phyloP scores from a whole-genome alignment of 2,797 vertebrate species.

The Liasis olivaceus region DNA sequence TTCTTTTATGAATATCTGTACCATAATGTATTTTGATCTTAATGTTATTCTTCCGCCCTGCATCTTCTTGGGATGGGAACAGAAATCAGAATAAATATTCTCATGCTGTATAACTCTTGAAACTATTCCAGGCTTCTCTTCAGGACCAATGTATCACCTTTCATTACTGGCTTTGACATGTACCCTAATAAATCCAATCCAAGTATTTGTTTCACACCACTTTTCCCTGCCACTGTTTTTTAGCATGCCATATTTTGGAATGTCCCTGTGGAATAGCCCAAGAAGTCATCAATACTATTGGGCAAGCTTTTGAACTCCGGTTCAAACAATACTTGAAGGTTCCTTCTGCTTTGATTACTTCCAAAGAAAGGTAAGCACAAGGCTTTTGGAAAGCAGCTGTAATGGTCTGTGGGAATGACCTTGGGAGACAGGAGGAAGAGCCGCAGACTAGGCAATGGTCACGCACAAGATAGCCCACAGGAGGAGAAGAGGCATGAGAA shows the following conservation, averaged over 20 bases:
- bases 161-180: not conserved
- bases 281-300: slow-evolving; percentile 89
- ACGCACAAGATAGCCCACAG: too few species aligned
- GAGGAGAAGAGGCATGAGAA: too few species aligned
- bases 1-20: not conserved
- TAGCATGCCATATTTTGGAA: slow-evolving; percentile 93
- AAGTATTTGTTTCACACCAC: slow-evolving; percentile 29
- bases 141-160: not conserved
- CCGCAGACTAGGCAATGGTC: not conserved
- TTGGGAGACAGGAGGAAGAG: not conserved
- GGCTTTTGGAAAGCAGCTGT: slow-evolving; percentile 16
- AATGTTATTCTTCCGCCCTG: not conserved
- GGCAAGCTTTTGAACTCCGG: slow-evolving; percentile 89
- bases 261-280: slow-evolving; percentile 82
- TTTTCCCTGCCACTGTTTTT: slow-evolving; percentile 25
- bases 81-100: not conserved
- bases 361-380: slow-evolving; percentile 81
- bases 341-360: slow-evolving; percentile 73
- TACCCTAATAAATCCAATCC: not conserved
- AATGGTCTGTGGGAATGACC: not conserved
- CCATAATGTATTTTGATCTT: not conserved
- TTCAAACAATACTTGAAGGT: slow-evolving; percentile 90
- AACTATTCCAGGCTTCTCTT: not conserved
- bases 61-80: too few species aligned
- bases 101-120: not conserved